Evolutionary conservation across 2,797 vertebrate genomes (phyloP).

Genomic region (Rhincodon typus): DNA sequence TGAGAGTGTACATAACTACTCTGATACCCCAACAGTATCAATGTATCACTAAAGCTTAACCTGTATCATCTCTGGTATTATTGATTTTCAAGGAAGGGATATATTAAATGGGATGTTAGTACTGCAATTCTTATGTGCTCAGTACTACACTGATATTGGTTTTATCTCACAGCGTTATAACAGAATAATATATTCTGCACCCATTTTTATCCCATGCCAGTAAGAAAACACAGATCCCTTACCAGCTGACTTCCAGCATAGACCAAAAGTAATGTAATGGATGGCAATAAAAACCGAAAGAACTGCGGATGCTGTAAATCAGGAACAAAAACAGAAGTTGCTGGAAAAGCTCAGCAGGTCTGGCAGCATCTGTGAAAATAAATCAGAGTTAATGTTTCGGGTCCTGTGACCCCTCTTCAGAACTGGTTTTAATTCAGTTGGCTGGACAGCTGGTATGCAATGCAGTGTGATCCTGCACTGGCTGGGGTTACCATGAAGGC

Average conservation of each 20-base stretch:
- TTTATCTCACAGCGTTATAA: not conserved
- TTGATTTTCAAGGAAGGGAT: not conserved
- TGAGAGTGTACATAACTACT: not conserved
- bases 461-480: too few relatives aligned
- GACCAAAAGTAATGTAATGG: not conserved
- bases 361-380: too few relatives aligned
- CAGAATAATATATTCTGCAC: not conserved
- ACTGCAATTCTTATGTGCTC: not conserved
- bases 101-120: not conserved
- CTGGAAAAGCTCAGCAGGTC: too few relatives aligned
- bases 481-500: too few relatives aligned
- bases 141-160: not conserved
- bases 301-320: too few relatives aligned
- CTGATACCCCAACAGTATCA: not conserved
- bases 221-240: not conserved
- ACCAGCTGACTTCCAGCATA: not conserved
- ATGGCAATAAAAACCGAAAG: not conserved
- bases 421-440: too few relatives aligned
- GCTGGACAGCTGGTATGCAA: too few relatives aligned
- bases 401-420: too few relatives aligned
- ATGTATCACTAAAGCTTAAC: not conserved
- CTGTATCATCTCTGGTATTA: not conserved
- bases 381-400: too few relatives aligned
- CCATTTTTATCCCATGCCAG: not conserved
- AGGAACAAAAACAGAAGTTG: too few relatives aligned